These are phyloP conservation scores for Sinodicranocentrus sp. DNA, from an alignment of 2,888 invertebrate species.

Conservation along the genomic window DNA sequence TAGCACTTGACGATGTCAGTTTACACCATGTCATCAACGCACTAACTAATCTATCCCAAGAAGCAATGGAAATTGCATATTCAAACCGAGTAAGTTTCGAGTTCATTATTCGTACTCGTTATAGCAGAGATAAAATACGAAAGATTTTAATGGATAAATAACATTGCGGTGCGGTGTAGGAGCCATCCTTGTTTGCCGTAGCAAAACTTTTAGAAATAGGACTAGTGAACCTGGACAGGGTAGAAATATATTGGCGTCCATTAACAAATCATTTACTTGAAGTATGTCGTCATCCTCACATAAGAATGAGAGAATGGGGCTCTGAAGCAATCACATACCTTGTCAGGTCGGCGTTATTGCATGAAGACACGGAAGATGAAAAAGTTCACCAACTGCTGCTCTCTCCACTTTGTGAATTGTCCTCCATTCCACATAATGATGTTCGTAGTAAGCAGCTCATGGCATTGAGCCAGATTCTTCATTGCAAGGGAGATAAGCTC, in stretches of 20 bases:
- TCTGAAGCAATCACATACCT: constrained; percentile 97
- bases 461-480: constrained; percentile 94
- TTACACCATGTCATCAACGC: constrained; percentile 98
- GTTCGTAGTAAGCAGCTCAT: constrained; percentile 96
- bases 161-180: constrained; percentile 80
- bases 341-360: constrained; percentile 93
- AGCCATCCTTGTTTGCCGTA: constrained; percentile 97
- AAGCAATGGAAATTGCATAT: constrained; percentile 98
- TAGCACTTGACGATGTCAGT: constrained; percentile 94
- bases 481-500: constrained; percentile 94
- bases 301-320: constrained; percentile 98
- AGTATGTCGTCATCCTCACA: constrained; percentile 96
- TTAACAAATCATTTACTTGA: constrained; percentile 97
- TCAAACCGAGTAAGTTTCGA: constrained; percentile 87
- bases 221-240: constrained; percentile 93
- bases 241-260: constrained; percentile 96
- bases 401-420: constrained; percentile 94
- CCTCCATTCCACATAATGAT: constrained; percentile 93
- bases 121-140: no score
- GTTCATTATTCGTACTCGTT: constrained; percentile 10
- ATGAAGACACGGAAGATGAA: constrained; percentile 89
- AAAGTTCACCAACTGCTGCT: constrained; percentile 92
- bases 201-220: constrained; percentile 99
- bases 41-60: constrained; percentile 95
- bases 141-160: not conserved